Conservation (phyloP, 2,888 invertebrate genomes). For the Torymus tubicola region DNA sequence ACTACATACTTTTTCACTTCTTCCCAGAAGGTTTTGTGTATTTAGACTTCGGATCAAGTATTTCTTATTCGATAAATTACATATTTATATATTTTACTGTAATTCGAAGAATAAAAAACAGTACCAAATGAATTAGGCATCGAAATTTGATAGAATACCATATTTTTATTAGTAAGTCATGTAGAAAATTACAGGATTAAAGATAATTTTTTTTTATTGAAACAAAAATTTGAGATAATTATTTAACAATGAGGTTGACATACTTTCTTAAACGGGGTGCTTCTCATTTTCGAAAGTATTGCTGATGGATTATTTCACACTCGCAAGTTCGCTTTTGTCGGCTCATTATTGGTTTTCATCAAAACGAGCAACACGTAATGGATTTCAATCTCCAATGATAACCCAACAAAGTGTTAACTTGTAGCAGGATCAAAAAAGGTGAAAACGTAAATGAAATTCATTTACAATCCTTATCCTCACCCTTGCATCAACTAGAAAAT, state of each 20-base stretch:
- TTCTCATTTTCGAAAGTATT: background rate
- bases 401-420: slow-evolving; percentile 26
- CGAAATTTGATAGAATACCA: too few species aligned
- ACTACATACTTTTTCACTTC: slow-evolving; percentile 6
- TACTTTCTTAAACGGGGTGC: too few species aligned
- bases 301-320: slow-evolving; percentile 19
- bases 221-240: too few species aligned
- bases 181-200: too few species aligned
- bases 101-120: too few species aligned
- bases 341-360: background rate
- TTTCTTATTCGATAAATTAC: background rate
- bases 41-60: too few species aligned
- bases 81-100: too few species aligned
- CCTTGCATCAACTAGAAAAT: background rate
- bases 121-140: too few species aligned
- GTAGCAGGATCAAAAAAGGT: background rate
- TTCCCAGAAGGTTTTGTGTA: too few species aligned
- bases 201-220: too few species aligned
- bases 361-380: slow-evolving; percentile 1
- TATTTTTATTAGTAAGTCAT: too few species aligned
- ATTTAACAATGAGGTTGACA: too few species aligned
- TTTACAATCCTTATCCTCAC: background rate
- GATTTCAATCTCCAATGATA: slow-evolving; percentile 35
- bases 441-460: background rate
- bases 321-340: background rate